phyloP scores from a whole-genome alignment of 2,797 vertebrate genomes.

The Manis pentadactyla region DNA sequence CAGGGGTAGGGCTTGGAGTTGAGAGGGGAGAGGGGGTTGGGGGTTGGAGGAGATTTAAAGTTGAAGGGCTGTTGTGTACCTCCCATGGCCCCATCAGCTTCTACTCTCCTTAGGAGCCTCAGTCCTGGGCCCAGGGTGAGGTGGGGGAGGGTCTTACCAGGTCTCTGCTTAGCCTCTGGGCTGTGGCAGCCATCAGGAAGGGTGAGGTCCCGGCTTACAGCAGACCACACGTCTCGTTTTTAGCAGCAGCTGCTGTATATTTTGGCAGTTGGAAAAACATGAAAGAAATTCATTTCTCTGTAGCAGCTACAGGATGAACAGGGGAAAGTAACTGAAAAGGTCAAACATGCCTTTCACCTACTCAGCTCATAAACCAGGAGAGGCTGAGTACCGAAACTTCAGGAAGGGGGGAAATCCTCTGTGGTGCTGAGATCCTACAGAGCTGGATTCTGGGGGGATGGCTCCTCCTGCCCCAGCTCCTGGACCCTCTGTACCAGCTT shows the following conservation, averaged over 20 bases:
- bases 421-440: not conserved
- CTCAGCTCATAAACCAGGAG: slow-evolving; percentile 80
- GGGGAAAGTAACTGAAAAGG: slow-evolving; percentile 83
- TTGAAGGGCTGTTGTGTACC: not conserved
- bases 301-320: slow-evolving; percentile 73
- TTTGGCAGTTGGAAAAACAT: slow-evolving; percentile 66
- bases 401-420: slow-evolving; percentile 74
- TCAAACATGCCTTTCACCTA: slow-evolving; percentile 83
- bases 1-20: not conserved
- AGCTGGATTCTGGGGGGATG: fast-evolving
- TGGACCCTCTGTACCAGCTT: not conserved
- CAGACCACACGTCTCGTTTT: not conserved
- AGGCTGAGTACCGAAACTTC: slow-evolving; percentile 77
- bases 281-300: slow-evolving; percentile 79
- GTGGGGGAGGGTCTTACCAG: not conserved
- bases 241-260: slow-evolving; percentile 63
- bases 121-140: not conserved
- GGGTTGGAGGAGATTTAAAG: not conserved
- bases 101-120: not conserved
- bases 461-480: not conserved
- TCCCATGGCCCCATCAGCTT: not conserved
- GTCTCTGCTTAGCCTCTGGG: not conserved
- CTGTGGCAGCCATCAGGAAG: not conserved
- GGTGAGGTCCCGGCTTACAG: not conserved
- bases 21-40: not conserved